Evolutionary conservation across 2,113 vertebrate genomes (phyloP), one percentile per base, ranked within the genome.

Genomic region (Leiothrix lutea): DNA sequence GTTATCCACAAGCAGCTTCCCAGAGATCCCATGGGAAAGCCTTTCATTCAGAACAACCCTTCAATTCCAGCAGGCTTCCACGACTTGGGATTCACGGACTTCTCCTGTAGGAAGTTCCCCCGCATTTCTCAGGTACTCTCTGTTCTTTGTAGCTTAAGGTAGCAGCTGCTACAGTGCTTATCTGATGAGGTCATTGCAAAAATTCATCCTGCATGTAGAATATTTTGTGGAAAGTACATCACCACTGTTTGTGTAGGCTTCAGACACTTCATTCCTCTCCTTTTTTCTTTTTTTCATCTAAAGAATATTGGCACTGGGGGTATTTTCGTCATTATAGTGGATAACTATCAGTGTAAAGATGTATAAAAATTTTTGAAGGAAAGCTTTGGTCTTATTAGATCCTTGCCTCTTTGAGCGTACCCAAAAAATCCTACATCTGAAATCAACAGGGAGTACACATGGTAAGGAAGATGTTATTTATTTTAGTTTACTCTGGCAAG

Each of bases 21-120:
- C 90, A 98, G 98, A 67, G 99, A 99, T 80, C 98, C 98, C 8
- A 98, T 90, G 50, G 99, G 99, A 62, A 98, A 97, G 23, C 99
- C 99, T 85, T 99, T 99, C 97, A 99, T 99, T 97, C 99, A 99
- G 98, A 99, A 98, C 98, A 99, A 99, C 97, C 99, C 99, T 92
- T 99, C 99, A 8, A 99, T 99, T 97, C 99, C 99, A 4, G 98
- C 98, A 44, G 99, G 99, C 95, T 99, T 99, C 98, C 99, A 99
- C 0, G 99, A 99, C 95, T 97, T 99, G 93, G 99, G 99, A 86
- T 99, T 99, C 98, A 99, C 99, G 0, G 99, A 99, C 98, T 99
- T 99, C 98, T 99, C 99, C 96, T 99, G 99, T 95, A 98, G 98
- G 93, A 99, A 99, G 97, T 99, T 99, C 62, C 98, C 99, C 45